Percentiles rank a stretch among this genome's conserved stretches.
These are phyloP conservation scores for Chaitophorus viminalis DNA, from an alignment of 2,888 invertebrate genomes.

Conservation along the genomic window DNA sequence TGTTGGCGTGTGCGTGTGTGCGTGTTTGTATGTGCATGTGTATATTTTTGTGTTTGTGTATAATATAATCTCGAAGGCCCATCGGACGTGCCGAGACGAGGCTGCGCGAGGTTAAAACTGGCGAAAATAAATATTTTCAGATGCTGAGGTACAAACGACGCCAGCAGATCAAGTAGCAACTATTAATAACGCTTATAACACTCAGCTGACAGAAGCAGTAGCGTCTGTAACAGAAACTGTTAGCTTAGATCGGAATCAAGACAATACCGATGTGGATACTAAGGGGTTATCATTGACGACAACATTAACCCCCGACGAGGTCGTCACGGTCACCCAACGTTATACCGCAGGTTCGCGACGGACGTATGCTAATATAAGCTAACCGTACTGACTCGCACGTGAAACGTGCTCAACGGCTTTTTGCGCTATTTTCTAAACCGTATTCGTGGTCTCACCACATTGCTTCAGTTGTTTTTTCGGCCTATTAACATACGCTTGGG, in stretches of 20 bases:
- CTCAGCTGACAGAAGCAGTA: constrained; percentile 52
- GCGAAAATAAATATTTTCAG: constrained; percentile 52
- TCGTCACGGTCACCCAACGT: constrained; percentile 47
- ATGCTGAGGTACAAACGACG: constrained; percentile 58
- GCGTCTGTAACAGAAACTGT: constrained; percentile 47
- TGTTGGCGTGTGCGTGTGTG: background rate
- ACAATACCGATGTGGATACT: constrained; percentile 50
- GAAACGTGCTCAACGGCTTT: background rate
- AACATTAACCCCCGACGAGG: constrained; percentile 51
- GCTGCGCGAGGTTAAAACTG: constrained; percentile 38
- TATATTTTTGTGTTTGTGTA: background rate
- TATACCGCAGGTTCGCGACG: constrained; percentile 56
- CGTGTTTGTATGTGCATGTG: too few relatives aligned
- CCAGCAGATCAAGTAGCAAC: constrained; percentile 59
- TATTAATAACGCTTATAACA: constrained; percentile 61
- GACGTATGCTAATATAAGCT: constrained; percentile 43
- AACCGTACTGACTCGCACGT: background rate
- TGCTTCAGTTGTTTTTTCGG: background rate
- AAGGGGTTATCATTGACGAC: constrained; percentile 50
- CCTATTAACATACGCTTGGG: constrained; percentile 7
- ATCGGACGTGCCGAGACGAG: background rate
- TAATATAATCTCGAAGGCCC: background rate
- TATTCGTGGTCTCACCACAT: background rate
- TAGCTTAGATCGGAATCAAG: constrained; percentile 59
- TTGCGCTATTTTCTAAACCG: background rate